These are phyloP conservation scores for Trisateles emortualis DNA, from an alignment of 2,888 invertebrate genomes.

Conservation along the genomic window DNA sequence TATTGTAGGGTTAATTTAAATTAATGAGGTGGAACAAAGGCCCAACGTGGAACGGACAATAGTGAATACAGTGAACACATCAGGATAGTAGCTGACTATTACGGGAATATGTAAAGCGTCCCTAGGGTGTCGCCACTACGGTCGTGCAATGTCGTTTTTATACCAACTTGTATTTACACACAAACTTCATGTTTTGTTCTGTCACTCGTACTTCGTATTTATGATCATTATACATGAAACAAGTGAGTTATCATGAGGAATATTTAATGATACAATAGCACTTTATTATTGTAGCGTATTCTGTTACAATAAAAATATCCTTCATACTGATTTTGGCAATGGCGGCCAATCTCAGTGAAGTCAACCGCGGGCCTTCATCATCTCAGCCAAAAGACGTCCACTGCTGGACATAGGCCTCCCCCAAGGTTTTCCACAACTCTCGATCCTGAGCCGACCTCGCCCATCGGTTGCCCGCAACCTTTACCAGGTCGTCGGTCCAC, in stretches of 20 bases:
- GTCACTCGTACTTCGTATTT: neutral
- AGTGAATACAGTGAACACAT: constrained; percentile 42
- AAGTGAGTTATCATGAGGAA: neutral
- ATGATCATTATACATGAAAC: neutral
- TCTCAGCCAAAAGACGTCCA: no score
- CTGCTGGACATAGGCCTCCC: no score
- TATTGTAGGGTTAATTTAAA: constrained; percentile 39
- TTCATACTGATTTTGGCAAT: no score
- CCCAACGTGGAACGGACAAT: constrained; percentile 37
- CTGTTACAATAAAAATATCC: no score
- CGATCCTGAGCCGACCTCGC: no score
- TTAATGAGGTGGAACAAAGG: constrained; percentile 37
- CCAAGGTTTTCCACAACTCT: no score
- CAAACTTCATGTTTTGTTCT: constrained; percentile 25
- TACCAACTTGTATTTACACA: constrained; percentile 40
- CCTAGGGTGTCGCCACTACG: constrained; percentile 51
- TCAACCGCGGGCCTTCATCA: no score
- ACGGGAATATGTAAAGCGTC: constrained; percentile 54
- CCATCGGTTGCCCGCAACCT: no score
- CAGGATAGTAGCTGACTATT: constrained; percentile 43
- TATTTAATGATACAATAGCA: neutral
- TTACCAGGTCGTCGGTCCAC: no score
- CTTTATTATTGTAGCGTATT: neutral
- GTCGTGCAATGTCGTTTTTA: constrained; percentile 53
- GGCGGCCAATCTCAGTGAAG: no score